phyloP scores from a whole-genome alignment of 2,888 invertebrate genomes.

The Cordilura impudica region DNA sequence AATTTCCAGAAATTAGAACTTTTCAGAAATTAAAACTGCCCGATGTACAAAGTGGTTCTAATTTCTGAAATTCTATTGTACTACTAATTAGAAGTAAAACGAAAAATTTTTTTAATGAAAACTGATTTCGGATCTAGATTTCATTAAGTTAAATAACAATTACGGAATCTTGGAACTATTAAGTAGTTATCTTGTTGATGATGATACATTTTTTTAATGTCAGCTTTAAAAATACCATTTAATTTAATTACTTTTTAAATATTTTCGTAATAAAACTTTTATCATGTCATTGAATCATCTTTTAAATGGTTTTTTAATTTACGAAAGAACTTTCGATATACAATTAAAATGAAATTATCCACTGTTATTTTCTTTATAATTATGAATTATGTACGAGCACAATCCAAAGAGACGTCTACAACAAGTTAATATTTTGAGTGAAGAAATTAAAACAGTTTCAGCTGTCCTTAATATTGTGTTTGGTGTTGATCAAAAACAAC shows the following conservation, averaged over 20 bases:
- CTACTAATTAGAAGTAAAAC: too few relatives aligned
- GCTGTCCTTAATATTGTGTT: conserved; percentile 12
- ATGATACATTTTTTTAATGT: neutral
- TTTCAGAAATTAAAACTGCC: too few relatives aligned
- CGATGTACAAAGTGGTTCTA: too few relatives aligned
- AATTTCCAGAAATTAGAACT: too few relatives aligned
- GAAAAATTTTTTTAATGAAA: too few relatives aligned
- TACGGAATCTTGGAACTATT: too few relatives aligned
- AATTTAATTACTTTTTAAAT: neutral
- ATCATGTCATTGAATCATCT: neutral
- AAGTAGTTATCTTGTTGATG: too few relatives aligned
- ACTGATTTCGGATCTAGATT: too few relatives aligned
- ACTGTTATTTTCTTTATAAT: conserved; percentile 14
- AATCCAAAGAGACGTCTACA: neutral
- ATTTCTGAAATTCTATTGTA: too few relatives aligned
- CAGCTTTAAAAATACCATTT: neutral
- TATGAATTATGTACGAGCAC: neutral
- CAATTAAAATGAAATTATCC: conserved; percentile 42
- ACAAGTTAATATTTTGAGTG: conserved; percentile 9
- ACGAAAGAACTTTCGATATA: conserved; percentile 17
- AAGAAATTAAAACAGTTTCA: conserved; percentile 5
- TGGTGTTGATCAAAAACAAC: neutral
- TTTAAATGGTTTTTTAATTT: conserved; percentile 40
- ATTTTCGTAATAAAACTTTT: neutral
- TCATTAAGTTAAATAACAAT: too few relatives aligned